Percentiles rank a stretch among this genome's conserved stretches.
phyloP scores from a whole-genome alignment of 2,113 vertebrate genomes.

The Calonectris borealis region DNA sequence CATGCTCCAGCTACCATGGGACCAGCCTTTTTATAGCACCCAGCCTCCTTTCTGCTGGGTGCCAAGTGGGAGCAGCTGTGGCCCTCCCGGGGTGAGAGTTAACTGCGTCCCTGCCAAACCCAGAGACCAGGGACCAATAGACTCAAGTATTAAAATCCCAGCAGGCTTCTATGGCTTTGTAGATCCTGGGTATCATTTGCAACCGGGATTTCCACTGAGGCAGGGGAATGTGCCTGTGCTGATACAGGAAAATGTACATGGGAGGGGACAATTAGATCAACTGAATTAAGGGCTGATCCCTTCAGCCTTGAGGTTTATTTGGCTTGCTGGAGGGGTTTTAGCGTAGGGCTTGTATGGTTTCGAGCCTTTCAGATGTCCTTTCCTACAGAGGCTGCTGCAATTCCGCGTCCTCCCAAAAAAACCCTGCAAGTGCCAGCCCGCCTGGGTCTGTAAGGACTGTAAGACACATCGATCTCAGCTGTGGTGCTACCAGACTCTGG shows the following conservation, averaged over 20 bases:
- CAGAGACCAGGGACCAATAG: not conserved
- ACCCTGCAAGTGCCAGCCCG: not conserved
- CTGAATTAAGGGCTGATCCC: slow-evolving; percentile 22
- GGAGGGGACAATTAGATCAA: slow-evolving; percentile 23
- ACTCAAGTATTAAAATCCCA: not conserved
- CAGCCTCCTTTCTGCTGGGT: not conserved
- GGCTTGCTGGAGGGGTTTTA: slow-evolving; percentile 10
- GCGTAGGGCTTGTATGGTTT: not conserved
- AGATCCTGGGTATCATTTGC: not conserved
- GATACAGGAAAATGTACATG: not conserved
- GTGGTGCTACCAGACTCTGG: not conserved
- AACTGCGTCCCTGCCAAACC: not conserved
- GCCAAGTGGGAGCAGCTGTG: not conserved
- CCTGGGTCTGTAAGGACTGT: not conserved
- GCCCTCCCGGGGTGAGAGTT: not conserved
- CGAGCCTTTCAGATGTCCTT: not conserved
- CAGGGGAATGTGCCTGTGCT: not conserved
- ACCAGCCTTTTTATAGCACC: not conserved
- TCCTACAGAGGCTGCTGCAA: not conserved
- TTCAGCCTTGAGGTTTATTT: slow-evolving; percentile 57
- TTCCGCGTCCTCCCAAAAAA: not conserved
- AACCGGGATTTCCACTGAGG: not conserved
- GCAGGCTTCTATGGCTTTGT: not conserved
- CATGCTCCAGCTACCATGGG: no score
- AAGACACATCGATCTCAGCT: not conserved